Conservation (phyloP, 2,888 invertebrate species). For the Portevinia maculata region DNA sequence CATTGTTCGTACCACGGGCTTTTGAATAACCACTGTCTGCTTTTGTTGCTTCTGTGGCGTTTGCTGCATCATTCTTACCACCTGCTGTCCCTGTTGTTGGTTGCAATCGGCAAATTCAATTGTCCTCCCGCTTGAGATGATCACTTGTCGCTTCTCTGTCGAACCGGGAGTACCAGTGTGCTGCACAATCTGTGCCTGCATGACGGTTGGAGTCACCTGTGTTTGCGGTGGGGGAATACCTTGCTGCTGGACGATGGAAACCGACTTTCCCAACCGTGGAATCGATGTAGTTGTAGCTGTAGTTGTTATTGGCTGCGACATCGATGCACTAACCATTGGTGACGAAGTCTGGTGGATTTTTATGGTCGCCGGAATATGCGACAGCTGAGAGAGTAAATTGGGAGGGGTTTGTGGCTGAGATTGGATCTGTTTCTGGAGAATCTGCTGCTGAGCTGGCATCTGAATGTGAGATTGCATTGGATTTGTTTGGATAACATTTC, state of each 20-base stretch:
- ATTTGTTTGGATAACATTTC: constrained; percentile 75
- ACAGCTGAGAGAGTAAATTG: constrained; percentile 79
- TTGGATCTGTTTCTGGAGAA: constrained; percentile 77
- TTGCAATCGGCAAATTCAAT: constrained; percentile 78
- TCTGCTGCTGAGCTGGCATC: constrained; percentile 78
- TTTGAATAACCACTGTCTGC: constrained; percentile 77
- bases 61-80: constrained; percentile 80
- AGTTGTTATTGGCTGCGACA: constrained; percentile 68
- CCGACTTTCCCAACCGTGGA: constrained; percentile 76
- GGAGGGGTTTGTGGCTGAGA: constrained; percentile 54
- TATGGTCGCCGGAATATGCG: constrained; percentile 82
- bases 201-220: constrained; percentile 84
- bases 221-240: constrained; percentile 83
- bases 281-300: constrained; percentile 75
- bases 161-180: constrained; percentile 81
- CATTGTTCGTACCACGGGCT: constrained; percentile 68
- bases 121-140: constrained; percentile 77
- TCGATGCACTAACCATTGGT: constrained; percentile 59
- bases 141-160: constrained; percentile 79
- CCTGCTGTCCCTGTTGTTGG: constrained; percentile 80
- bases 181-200: constrained; percentile 78
- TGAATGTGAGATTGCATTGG: constrained; percentile 85
- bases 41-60: constrained; percentile 76
- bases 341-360: constrained; percentile 83
- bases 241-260: constrained; percentile 81